Evolutionary conservation across 1,140 invertebrate species (phyloP).

Genomic region (Acromyrmex echinatior): DNA sequence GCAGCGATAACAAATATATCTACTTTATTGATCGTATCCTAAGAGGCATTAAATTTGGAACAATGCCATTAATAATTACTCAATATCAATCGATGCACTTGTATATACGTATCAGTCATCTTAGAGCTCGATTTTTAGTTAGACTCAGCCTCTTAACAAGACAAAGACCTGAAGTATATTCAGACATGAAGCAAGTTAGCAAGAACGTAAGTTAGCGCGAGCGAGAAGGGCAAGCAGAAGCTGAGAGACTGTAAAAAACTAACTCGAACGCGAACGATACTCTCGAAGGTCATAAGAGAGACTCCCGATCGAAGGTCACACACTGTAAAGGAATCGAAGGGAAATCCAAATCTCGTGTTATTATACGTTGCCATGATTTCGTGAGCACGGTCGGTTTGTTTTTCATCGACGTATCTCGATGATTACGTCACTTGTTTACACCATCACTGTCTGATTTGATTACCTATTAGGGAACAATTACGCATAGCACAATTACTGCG

Average conservation of each 20-base stretch:
- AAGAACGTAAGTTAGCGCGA: neutral
- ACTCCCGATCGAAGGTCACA: slow-evolving; percentile 8
- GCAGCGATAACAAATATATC: neutral
- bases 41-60: neutral
- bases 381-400: neutral
- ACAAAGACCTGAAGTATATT: neutral
- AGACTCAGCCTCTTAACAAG: neutral
- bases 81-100: neutral
- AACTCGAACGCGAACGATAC: slow-evolving; percentile 30
- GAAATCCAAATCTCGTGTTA: neutral
- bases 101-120: neutral
- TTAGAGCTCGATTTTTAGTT: neutral
- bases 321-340: neutral
- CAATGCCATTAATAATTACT: neutral
- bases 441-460: slow-evolving; percentile 37
- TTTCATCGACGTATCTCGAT: slow-evolving; percentile 27
- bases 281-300: slow-evolving; percentile 17
- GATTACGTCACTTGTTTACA: slow-evolving; percentile 55
- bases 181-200: neutral
- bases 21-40: neutral
- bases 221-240: neutral
- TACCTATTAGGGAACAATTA: slow-evolving; percentile 46
- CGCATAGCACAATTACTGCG: neutral
- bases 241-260: neutral
- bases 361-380: neutral